These are phyloP conservation scores for Eidolon dupreanum DNA, from an alignment of 2,797 vertebrate genomes.

Conservation along the genomic window DNA sequence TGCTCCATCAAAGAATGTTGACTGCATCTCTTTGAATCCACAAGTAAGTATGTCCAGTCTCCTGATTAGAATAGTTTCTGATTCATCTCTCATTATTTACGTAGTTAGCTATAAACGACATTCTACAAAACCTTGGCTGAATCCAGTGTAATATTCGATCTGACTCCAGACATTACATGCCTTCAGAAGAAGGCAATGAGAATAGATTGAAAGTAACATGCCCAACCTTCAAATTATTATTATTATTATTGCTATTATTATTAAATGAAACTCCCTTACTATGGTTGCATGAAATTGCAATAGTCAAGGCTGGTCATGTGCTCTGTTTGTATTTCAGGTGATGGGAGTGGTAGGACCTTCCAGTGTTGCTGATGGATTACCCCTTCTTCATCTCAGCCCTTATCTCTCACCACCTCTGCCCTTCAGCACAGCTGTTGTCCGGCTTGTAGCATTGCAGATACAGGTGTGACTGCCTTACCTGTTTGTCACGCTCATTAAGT, in stretches of 20 bases:
- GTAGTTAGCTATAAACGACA: conserved; percentile 81
- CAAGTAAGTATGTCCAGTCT: conserved; percentile 62
- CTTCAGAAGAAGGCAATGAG: conserved; percentile 69
- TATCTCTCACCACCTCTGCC: conserved; percentile 99
- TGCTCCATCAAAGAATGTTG: conserved; percentile 59
- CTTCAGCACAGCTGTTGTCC: conserved; percentile 99
- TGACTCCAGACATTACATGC: conserved; percentile 85
- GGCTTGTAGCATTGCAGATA: conserved; percentile 98
- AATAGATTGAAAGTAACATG: conserved; percentile 78
- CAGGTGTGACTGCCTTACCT: conserved; percentile 92
- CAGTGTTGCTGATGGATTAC: conserved; percentile 99
- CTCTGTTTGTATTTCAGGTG: conserved; percentile 92
- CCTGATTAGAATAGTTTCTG: conserved; percentile 62
- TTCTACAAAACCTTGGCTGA: conserved; percentile 83
- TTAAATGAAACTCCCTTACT: conserved; percentile 84
- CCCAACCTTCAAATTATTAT: conserved; percentile 82
- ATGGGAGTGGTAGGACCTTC: conserved; percentile 99
- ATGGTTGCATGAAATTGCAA: conserved; percentile 82
- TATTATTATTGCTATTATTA: conserved; percentile 60
- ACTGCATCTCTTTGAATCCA: conserved; percentile 33
- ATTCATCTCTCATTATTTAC: conserved; percentile 70
- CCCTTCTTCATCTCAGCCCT: conserved; percentile 99
- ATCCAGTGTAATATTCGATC: conserved; percentile 39
- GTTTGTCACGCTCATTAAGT: conserved; percentile 82
- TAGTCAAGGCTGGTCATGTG: conserved; percentile 84